These are phyloP conservation scores for Mya arenaria DNA, from an alignment of 1,140 invertebrate genomes.

Conservation along the genomic window DNA sequence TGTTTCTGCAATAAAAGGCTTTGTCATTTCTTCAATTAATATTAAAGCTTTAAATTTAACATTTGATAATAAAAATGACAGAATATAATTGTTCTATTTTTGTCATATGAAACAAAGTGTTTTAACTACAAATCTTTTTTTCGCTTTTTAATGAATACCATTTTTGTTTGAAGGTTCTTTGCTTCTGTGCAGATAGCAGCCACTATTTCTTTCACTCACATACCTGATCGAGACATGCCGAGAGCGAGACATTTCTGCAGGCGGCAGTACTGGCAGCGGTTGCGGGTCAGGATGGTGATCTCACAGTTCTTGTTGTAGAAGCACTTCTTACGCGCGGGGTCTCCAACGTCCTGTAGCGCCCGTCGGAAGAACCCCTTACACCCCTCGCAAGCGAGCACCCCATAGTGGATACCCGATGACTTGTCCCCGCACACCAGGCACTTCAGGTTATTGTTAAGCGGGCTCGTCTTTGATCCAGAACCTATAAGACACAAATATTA, in stretches of 20 bases:
- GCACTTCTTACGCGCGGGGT: conserved; percentile 78
- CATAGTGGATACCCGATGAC: conserved; percentile 83
- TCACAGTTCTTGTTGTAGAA: conserved; percentile 80
- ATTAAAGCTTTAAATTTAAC: no score
- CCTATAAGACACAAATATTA: conserved; percentile 28
- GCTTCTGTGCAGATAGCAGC: no score
- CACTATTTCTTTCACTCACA: no score
- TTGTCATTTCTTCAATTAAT: no score
- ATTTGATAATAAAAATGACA: no score
- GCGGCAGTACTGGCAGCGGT: conserved; percentile 99
- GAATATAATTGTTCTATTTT: no score
- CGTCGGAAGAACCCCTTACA: conserved; percentile 81
- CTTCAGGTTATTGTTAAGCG: conserved; percentile 69
- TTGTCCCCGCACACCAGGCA: conserved; percentile 83
- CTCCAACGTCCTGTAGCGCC: conserved; percentile 79
- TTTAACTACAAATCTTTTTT: no score
- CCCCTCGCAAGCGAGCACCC: conserved; percentile 83
- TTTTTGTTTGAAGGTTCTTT: no score
- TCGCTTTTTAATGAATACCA: no score
- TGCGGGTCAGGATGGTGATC: conserved; percentile 84
- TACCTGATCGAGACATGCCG: conserved; percentile 99
- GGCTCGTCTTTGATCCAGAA: conserved; percentile 38
- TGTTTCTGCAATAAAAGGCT: no score
- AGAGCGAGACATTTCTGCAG: conserved; percentile 99
- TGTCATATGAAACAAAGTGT: no score